Percentiles rank a stretch among this genome's conserved stretches.
phyloP scores from a whole-genome alignment of 2,113 vertebrate genomes.

The Blennius ocellaris region DNA sequence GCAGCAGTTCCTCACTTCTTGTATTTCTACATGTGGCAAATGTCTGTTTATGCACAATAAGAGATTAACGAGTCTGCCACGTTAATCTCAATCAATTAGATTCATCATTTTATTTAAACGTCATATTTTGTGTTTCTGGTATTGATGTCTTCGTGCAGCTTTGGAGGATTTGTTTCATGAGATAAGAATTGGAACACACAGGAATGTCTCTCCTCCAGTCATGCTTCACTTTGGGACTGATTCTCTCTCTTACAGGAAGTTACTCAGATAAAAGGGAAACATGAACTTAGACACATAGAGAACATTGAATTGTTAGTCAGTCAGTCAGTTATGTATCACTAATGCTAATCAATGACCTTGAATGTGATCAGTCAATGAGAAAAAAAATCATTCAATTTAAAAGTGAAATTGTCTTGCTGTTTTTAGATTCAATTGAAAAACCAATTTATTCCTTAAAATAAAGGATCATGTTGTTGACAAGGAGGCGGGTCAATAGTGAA shows the following conservation, averaged over 20 bases:
- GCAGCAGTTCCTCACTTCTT: too few species aligned
- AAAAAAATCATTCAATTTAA: too few species aligned
- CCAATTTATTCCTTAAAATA: not conserved
- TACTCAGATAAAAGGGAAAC: not conserved
- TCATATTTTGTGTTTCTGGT: not conserved
- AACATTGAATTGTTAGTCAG: not conserved
- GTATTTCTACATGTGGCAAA: too few species aligned
- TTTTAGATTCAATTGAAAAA: not conserved
- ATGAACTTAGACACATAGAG: not conserved
- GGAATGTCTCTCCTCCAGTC: not conserved
- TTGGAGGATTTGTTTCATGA: not conserved
- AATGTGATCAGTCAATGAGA: not conserved
- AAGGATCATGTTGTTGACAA: not conserved
- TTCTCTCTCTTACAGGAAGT: conserved; percentile 21
- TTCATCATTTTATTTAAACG: not conserved
- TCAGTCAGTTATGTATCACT: not conserved
- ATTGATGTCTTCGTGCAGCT: not conserved
- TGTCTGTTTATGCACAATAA: too few species aligned
- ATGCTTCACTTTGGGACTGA: not conserved
- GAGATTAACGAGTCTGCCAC: too few species aligned
- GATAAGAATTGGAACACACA: too few species aligned
- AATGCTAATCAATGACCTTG: not conserved
- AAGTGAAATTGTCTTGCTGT: not conserved
- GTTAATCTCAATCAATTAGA: too few species aligned
- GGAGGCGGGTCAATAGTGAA: not conserved